A percentile compares a stretch with the other conserved stretches of the same genome.
Conservation (phyloP, 2,113 vertebrate species). For the Terrapene triunguis region DNA sequence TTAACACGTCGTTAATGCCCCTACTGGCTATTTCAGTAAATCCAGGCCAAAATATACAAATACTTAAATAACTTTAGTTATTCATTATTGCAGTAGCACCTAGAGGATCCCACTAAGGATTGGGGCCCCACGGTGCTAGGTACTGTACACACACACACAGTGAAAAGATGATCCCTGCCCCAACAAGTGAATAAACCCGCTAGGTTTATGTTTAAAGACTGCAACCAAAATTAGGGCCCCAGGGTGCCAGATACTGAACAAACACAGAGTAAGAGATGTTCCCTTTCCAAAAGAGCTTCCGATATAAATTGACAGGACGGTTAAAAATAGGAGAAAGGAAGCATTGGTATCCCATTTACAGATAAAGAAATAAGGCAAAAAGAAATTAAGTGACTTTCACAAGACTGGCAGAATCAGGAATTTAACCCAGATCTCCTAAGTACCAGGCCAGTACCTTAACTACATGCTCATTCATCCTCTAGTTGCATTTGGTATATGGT, state of each 20-base stretch:
- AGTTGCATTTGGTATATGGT: background rate
- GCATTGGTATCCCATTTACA: background rate
- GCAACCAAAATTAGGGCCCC: fast-evolving
- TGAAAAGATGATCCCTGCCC: background rate
- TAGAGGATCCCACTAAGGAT: background rate
- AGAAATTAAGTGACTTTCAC: background rate
- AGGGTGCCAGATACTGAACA: background rate
- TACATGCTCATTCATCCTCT: background rate
- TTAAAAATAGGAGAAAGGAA: background rate
- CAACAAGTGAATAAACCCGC: background rate
- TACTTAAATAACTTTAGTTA: background rate
- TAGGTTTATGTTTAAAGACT: background rate
- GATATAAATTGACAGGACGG: background rate
- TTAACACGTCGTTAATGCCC: background rate
- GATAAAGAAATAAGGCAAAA: background rate
- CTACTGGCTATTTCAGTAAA: background rate
- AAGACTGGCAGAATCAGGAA: background rate
- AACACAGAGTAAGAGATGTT: background rate
- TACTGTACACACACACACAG: background rate
- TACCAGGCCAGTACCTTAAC: background rate
- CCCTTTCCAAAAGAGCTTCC: background rate
- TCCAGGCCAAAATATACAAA: background rate
- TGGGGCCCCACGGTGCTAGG: background rate
- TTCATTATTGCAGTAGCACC: background rate
- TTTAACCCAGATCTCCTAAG: background rate